These are phyloP conservation scores for Melanotus villosus DNA, from an alignment of 2,888 invertebrate genomes.

Conservation along the genomic window DNA sequence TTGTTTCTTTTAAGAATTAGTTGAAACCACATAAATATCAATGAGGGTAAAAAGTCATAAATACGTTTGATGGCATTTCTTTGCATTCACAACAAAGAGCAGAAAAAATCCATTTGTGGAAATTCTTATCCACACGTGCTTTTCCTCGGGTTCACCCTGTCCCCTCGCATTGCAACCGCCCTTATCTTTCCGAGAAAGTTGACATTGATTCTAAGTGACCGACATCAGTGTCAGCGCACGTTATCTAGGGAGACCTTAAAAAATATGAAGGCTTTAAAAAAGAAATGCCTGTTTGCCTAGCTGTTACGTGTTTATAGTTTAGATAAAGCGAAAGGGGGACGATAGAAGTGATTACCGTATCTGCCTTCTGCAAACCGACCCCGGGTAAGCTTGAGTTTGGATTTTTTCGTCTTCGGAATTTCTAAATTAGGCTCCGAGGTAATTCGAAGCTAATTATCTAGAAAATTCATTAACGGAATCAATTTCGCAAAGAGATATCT, in stretches of 20 bases:
- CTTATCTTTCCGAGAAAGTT: conserved; percentile 29
- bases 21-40: too few species aligned
- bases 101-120: not conserved
- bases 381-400: not conserved
- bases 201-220: conserved; percentile 40
- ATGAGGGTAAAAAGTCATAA: too few species aligned
- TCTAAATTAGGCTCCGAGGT: too few species aligned
- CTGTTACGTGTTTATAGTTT: conserved; percentile 40
- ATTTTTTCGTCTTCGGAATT: too few species aligned
- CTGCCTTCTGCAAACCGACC: conserved; percentile 4
- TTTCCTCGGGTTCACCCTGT: conserved; percentile 12
- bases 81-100: not conserved
- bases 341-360: conserved; percentile 27
- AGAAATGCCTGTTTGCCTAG: conserved; percentile 35
- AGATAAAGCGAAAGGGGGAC: conserved; percentile 32
- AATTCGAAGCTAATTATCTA: not conserved
- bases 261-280: conserved; percentile 40
- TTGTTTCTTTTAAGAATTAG: too few species aligned
- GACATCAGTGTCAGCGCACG: conserved; percentile 35
- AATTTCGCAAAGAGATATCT: too few species aligned
- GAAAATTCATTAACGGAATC: too few species aligned
- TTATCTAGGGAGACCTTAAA: conserved; percentile 38
- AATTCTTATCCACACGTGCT: conserved; percentile 13
- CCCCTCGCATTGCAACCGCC: conserved; percentile 16
- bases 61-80: not conserved